These are phyloP conservation scores for Xenentodon cancila DNA, from an alignment of 2,797 vertebrate species.

Conservation along the genomic window DNA sequence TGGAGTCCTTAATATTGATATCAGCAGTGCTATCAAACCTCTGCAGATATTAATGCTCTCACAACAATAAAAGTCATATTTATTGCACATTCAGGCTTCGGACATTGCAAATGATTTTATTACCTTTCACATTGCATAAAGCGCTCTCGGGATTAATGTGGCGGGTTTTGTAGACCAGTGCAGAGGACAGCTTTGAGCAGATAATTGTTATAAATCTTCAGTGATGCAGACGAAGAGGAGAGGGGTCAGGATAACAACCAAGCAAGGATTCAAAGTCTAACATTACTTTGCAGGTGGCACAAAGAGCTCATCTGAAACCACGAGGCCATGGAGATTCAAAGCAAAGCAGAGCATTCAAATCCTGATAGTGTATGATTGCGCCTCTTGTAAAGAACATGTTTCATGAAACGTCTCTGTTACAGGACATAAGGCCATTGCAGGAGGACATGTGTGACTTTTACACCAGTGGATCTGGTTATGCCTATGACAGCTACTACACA, in stretches of 20 bases:
- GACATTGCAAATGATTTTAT: slow-evolving; percentile 50
- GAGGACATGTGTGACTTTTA: slow-evolving; percentile 90
- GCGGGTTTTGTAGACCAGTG: slow-evolving; percentile 15
- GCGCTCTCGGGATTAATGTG: slow-evolving; percentile 30
- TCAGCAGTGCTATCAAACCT: slow-evolving; percentile 41
- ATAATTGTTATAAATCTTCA: slow-evolving; percentile 17
- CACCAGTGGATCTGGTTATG: slow-evolving; percentile 84
- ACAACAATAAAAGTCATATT: slow-evolving; percentile 54
- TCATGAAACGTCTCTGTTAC: slow-evolving; percentile 14
- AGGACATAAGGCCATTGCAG: slow-evolving; percentile 89
- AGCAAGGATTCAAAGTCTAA: background rate
- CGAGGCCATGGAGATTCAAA: background rate
- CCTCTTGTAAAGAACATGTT: background rate
- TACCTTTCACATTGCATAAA: slow-evolving; percentile 32
- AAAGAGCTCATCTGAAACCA: background rate
- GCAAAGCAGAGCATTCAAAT: background rate
- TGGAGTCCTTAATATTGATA: slow-evolving; percentile 54
- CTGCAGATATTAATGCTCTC: slow-evolving; percentile 49
- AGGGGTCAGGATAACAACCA: background rate
- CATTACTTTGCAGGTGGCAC: background rate
- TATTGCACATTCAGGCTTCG: slow-evolving; percentile 49
- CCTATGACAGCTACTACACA: slow-evolving; percentile 87
- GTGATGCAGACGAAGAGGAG: slow-evolving; percentile 2
- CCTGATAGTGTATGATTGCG: background rate
- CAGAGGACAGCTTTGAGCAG: slow-evolving; percentile 1